Conservation (phyloP, 2,797 vertebrate genomes). For the Cryptoblepharus egeriae region DNA sequence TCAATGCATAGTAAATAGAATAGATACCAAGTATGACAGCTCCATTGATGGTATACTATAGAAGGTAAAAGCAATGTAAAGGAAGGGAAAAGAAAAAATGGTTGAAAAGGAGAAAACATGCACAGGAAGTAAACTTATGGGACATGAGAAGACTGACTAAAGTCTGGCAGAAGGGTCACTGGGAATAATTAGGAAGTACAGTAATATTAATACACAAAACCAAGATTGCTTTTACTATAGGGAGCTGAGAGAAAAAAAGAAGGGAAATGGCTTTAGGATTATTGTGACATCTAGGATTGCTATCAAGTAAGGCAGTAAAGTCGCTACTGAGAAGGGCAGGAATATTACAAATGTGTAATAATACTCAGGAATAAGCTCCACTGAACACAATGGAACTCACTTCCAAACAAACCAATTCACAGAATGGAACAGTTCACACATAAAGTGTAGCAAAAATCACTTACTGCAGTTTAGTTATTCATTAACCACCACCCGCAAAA, state of each 20-base stretch:
- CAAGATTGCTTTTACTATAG: not conserved
- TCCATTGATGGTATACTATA: not conserved
- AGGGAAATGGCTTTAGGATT: not conserved
- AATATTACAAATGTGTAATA: not conserved
- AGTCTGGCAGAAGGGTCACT: not conserved
- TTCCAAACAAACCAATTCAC: not conserved
- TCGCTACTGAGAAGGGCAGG: not conserved
- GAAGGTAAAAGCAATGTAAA: not conserved
- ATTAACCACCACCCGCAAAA: not conserved
- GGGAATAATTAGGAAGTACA: not conserved
- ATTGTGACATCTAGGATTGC: not conserved
- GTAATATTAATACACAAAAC: not conserved
- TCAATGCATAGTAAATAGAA: not conserved
- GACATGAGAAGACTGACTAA: not conserved
- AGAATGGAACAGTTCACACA: no score
- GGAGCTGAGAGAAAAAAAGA: not conserved
- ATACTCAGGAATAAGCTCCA: not conserved
- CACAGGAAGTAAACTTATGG: not conserved
- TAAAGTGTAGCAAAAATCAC: not conserved
- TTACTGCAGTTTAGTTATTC: not conserved
- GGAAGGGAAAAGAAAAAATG: not conserved
- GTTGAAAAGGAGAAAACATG: not conserved
- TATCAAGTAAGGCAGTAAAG: not conserved
- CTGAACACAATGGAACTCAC: not conserved
- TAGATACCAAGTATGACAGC: not conserved